Evolutionary conservation across 30 jellyfish, hydroid and myxozoan species (phyloP), one percentile per base, ranked within the genome.

Genomic region (Turritopsis rubra): DNA sequence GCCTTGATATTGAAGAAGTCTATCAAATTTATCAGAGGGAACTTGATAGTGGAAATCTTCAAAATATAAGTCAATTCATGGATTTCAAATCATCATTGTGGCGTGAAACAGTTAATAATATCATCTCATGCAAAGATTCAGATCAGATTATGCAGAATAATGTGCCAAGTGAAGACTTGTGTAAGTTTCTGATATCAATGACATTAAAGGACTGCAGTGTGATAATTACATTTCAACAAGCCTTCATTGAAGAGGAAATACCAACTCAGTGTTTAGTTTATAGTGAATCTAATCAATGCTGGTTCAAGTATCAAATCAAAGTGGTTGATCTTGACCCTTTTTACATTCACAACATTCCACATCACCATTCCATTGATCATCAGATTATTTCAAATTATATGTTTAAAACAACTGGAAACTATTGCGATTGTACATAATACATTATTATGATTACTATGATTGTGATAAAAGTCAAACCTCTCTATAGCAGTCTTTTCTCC

Each of bases 161-260:
- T 29, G 30, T 9, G 21, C 17, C 29, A 21, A 41, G 52, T 24
- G 7, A 5, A 68, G 28, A 28, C 52, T 26, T 91, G 66, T 86
- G 83, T 52, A 81, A 53, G 82, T 92, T 80, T 82, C 81, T 92
- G 25, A 83, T 92, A 8, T 89, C 98, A 19, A 85, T 91, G 41
- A 88, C 98, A 65, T 92, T 92, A 78, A 83, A 81, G 79, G 98
- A 92, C 66, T 87, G 98, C 76, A 88, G 96, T 1, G 83, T 92
- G 8, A 84, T 92, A 89, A 88, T 92, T 71, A 88, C 96, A 65
- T 83, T 92, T 81, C 75, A 28, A 70, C 81, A 83, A 31, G 52
- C 16, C 23, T 20, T 79, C 60, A 13, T 22, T 18, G 21, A 22
- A 8, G 85, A 27, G 5, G 88, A 28, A 16, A 52, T 21, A 31